phyloP scores from a whole-genome alignment of 2,113 vertebrate species.

The Sminthopsis crassicaudata region DNA sequence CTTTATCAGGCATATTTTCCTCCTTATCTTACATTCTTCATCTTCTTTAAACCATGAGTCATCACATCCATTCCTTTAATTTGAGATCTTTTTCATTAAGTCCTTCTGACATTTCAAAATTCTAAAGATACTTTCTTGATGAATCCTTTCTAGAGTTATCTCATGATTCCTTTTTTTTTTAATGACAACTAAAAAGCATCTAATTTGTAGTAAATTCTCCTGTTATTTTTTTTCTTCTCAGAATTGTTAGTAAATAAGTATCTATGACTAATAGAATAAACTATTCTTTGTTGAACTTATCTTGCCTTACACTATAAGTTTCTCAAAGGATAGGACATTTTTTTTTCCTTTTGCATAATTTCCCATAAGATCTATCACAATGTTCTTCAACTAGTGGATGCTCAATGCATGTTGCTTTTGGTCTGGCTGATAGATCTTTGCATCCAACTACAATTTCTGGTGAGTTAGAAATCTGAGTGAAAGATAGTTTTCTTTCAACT shows the following conservation, averaged over 20 bases:
- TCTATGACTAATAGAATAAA: background rate
- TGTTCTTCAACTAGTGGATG: background rate
- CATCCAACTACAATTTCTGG: background rate
- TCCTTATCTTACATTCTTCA: background rate
- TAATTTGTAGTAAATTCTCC: conserved; percentile 22
- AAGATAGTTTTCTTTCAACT: background rate
- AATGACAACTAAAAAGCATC: background rate
- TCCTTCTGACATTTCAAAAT: conserved; percentile 22
- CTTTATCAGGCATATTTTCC: conserved; percentile 39
- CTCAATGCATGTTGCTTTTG: background rate
- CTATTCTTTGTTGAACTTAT: conserved; percentile 1
- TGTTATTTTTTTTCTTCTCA: conserved; percentile 8
- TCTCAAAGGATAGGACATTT: background rate
- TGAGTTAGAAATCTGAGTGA: background rate
- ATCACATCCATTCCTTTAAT: background rate
- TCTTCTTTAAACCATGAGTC: conserved; percentile 24
- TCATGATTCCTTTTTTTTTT: conserved; percentile 1
- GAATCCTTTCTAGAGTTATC: conserved; percentile 2
- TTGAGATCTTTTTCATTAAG: conserved; percentile 4
- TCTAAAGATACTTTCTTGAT: conserved; percentile 31
- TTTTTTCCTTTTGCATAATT: background rate
- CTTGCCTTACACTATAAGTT: conserved; percentile 9
- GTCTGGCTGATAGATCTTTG: background rate
- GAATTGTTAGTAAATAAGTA: background rate
- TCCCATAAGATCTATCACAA: background rate